Base-by-base conservation (phyloP, 2,113 vertebrate genomes). In the Myxocyprinus asiaticus region DNA sequence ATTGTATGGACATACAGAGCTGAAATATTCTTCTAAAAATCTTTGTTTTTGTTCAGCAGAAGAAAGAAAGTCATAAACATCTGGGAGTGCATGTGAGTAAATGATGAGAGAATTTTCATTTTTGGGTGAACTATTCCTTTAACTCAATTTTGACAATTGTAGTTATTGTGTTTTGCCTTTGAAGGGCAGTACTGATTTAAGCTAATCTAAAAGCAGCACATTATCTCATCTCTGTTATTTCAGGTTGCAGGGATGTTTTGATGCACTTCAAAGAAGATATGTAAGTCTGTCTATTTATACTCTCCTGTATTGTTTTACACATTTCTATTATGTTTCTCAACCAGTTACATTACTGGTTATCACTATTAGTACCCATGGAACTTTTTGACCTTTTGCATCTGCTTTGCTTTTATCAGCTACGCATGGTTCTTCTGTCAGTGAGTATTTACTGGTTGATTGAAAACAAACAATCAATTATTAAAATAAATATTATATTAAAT, bases 191-290 rank as follows among this genome's bases (percentile, higher is more conserved):
- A 33, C 22, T 33, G 22, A 33, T 12, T 10, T 14, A 14, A 14
- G 22, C 22, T 33, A 56, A 56, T 14, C 55, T 15, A 58, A 6
- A 11, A 58, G 6, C 55, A 58, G n/a, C n/a, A 58, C 55, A 58
- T 4, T 50, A 7, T 56, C 5, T 79, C 48, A 69, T 5, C 9
- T 15, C 33, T 8, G 5, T 77, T 84, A 74, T 87, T 89, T 53
- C 88, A 98, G 96, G 97, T 95, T 98, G 94, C 89, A 95, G 73
- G 97, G 97, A 74, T 98, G 96, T 85, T 98, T 98, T 77, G 97
- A 98, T 86, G 97, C 97, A 85, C 93, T 99, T 83, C 92, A 98
- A 89, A 96, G 90, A 86, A 97, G 95, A 94, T 99, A 96, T 0
- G 98, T 99, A 91, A 97, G 97, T 96, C 17, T 78, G 10, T 64